A percentile compares a stretch with the other conserved stretches of the same genome.
Conservation (phyloP, 2,113 vertebrate species). For the Brienomyrus brachyistius region DNA sequence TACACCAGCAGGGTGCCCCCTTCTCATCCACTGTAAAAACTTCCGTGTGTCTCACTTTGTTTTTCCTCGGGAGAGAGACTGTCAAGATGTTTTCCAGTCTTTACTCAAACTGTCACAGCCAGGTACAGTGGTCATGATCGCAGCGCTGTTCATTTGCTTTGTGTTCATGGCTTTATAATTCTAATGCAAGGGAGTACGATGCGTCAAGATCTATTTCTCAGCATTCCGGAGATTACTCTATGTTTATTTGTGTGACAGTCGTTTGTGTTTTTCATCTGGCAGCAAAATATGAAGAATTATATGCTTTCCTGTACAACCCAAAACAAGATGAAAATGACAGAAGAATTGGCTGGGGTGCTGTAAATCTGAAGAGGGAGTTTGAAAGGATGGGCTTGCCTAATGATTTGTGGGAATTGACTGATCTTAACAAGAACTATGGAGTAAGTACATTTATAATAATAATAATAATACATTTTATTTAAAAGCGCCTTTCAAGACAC, state of each 20-base stretch:
- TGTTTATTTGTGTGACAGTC: neutral
- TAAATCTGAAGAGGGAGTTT: conserved; percentile 62
- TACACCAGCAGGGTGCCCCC: conserved; percentile 52
- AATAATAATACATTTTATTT: no score
- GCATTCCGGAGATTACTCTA: neutral
- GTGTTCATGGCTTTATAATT: neutral
- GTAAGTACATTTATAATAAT: conserved; percentile 51
- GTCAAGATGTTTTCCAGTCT: conserved; percentile 64
- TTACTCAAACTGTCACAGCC: conserved; percentile 70
- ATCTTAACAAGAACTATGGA: conserved; percentile 66
- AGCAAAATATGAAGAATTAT: conserved; percentile 67
- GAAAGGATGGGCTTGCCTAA: conserved; percentile 69
- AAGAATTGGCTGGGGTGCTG: conserved; percentile 60
- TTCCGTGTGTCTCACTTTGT: conserved; percentile 64
- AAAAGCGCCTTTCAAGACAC: no score
- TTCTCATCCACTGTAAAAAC: conserved; percentile 70
- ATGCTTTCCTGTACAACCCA: conserved; percentile 72
- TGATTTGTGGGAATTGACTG: conserved; percentile 59
- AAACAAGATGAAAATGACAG: conserved; percentile 60
- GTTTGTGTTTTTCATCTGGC: conserved; percentile 19
- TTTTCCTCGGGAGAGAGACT: conserved; percentile 62
- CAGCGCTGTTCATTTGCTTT: neutral
- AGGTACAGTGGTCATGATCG: conserved; percentile 46
- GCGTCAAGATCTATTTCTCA: neutral
- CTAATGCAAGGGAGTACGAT: neutral